phyloP scores from a whole-genome alignment of 2,113 vertebrate species.

The Arvicanthis niloticus region DNA sequence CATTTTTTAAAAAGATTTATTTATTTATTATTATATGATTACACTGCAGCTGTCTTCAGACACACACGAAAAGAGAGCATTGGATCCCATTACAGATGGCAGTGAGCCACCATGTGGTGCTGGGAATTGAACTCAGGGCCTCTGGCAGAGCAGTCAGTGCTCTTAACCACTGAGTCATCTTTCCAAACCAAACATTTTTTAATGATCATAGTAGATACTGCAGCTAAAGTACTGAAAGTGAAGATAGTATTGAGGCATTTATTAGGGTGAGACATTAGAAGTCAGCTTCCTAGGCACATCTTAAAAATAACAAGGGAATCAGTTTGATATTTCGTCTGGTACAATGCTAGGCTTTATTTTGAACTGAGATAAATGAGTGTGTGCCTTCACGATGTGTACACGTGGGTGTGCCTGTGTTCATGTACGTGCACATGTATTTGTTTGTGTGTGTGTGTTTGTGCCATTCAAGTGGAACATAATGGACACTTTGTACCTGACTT shows the following conservation, averaged over 20 bases:
- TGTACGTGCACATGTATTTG: not conserved
- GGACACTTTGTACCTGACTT: constrained; percentile 32
- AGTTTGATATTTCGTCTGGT: not conserved
- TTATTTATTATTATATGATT: too few species aligned
- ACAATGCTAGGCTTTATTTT: constrained; percentile 22
- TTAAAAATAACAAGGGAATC: constrained; percentile 14
- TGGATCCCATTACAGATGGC: too few species aligned
- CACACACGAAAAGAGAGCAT: too few species aligned
- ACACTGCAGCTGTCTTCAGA: too few species aligned
- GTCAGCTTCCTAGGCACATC: not conserved
- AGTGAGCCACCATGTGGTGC: too few species aligned
- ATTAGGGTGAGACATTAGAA: not conserved
- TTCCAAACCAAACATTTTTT: not conserved
- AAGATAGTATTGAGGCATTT: not conserved
- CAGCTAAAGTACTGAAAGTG: constrained; percentile 22
- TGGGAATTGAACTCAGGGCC: too few species aligned
- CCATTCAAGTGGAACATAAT: constrained; percentile 7
- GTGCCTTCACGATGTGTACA: not conserved
- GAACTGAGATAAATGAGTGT: not conserved
- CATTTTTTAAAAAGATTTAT: not conserved
- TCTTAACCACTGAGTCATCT: too few species aligned
- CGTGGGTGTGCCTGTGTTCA: not conserved
- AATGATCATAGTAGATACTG: not conserved
- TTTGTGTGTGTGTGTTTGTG: not conserved
- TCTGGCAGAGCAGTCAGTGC: too few species aligned